Evolutionary conservation across 2,113 vertebrate species (phyloP), one percentile per base, ranked within the genome.

Genomic region (Narcine bancroftii): DNA sequence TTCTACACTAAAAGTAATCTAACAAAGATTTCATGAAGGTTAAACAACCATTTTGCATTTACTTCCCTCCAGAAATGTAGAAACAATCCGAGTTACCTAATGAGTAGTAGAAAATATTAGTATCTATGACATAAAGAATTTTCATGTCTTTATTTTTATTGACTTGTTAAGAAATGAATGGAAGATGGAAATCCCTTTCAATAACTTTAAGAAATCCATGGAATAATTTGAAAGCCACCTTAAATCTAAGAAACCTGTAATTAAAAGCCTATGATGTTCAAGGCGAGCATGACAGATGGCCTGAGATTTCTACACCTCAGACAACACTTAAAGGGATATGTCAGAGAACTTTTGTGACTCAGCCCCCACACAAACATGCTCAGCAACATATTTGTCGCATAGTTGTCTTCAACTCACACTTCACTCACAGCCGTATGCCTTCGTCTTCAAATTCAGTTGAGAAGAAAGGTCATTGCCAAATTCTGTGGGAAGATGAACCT

Each of bases 401-500:
- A 87, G n/a, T 87, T 87, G 19, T 7, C 33, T 87, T 87, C 53
- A 36, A n/a, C 47, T 63, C n/a, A 36, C 56, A n/a, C 5, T 56
- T 60, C 36, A 53, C 53, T 63, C 17, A 17, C 53, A 87, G 81
- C 81, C 5, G 60, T 19, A 36, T 60, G 81, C 56, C 81, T 87
- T 87, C 21, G 36, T 60, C 13, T 87, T 87, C n/a, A 50, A 60
- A 63, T 87, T 87, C 81, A 21, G 53, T 19, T 36, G 60, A 29
- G 81, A 87, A 60, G 60, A 60, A 87, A 21, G 17, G 81, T 87
- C 60, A 87, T 87, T 87, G 81, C 81, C 36, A 87, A 87, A 13
- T 60, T 56, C 81, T 36, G 53, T 63, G 53, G 33, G 17, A 36
- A 60, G 81, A 87, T 87, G 15, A 87, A n/a, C 29, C n/a, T 39